Evolutionary conservation across 2,113 vertebrate species (phyloP), one percentile per base, ranked within the genome.

Genomic region (Polyodon spathula): DNA sequence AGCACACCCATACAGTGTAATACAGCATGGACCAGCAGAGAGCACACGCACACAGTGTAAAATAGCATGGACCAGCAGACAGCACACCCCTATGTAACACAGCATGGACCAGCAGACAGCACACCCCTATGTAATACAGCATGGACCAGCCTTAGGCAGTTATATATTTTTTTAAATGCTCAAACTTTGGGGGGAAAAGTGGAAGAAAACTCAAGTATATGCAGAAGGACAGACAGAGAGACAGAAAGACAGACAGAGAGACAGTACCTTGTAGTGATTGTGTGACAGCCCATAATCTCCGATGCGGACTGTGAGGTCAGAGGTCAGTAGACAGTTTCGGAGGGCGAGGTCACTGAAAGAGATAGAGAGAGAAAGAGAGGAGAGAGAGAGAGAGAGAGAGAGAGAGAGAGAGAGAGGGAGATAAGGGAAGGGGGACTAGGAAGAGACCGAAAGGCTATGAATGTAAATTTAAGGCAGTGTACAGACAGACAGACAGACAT

Each of bases 211-310:
- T n/a, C 8, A 5, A 37, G 50, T 55, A 37, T 42, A 58, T 3
- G 58, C 38, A 58, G 5, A 9, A 4, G 16, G 10, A 58, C 16
- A 41, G 11, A 50, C 12, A 15, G 8, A 42, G 40, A 56, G 37
- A 17, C 16, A 10, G 39, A 37, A 6, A 27, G 43, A 44, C 9
- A 58, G n/a, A n/a, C n/a, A n/a, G n/a, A 43, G 10, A 53, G 43
- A 37, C 4, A 8, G 7, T 72, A 94, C 93, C 91, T 93, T 93
- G 65, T 95, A 94, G 73, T 93, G 92, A 82, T 90, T 93, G 74
- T 93, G 91, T 4, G 92, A 92, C 9, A 95, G 82, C 37, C 93
- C 93, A 0, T 95, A 95, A 72, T 95, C 93, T 6, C 93, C 93
- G 4, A 95, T 93, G 52, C 90, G 87, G 52, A 95, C 91, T 0